Evolutionary conservation across 2,888 invertebrate species (phyloP).

Genomic region (Dendrolimus pini): DNA sequence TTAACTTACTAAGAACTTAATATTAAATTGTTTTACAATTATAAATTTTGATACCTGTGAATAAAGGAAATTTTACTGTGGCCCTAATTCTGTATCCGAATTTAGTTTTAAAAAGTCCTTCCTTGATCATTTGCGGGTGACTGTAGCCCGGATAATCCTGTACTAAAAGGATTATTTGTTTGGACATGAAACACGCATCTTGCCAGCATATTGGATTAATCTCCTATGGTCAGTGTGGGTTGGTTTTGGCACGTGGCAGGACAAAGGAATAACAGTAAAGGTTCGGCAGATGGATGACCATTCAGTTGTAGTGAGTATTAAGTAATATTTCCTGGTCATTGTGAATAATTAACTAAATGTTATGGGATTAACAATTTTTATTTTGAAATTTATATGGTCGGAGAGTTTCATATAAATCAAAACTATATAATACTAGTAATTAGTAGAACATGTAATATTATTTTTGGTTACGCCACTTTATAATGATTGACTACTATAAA

Average conservation of each 20-base stretch:
- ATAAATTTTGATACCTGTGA: too few species aligned
- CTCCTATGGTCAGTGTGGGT: constrained; percentile 21
- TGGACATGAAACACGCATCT: constrained; percentile 59
- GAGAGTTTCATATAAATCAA: too few species aligned
- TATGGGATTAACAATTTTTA: too few species aligned
- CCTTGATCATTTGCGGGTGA: constrained; percentile 33
- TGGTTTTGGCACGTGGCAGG: constrained; percentile 25
- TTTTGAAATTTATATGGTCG: too few species aligned
- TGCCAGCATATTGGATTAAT: constrained; percentile 46
- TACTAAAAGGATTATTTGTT: constrained; percentile 47
- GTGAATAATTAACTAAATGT: constrained; percentile 2
- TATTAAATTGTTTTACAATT: too few species aligned
- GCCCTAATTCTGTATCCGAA: too few species aligned
- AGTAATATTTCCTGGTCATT: constrained; percentile 26
- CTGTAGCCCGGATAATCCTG: constrained; percentile 43
- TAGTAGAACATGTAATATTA: too few species aligned
- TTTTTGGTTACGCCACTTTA: too few species aligned
- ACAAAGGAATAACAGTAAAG: constrained; percentile 14
- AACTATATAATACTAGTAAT: too few species aligned
- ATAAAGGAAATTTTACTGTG: too few species aligned
- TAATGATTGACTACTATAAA: too few species aligned
- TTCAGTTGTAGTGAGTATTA: constrained; percentile 10
- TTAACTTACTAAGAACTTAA: too few species aligned
- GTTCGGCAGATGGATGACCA: constrained; percentile 23
- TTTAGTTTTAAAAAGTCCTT: constrained; percentile 1